Evolutionary conservation across 2,888 invertebrate species (phyloP).

Genomic region (Saturnia japonica): DNA sequence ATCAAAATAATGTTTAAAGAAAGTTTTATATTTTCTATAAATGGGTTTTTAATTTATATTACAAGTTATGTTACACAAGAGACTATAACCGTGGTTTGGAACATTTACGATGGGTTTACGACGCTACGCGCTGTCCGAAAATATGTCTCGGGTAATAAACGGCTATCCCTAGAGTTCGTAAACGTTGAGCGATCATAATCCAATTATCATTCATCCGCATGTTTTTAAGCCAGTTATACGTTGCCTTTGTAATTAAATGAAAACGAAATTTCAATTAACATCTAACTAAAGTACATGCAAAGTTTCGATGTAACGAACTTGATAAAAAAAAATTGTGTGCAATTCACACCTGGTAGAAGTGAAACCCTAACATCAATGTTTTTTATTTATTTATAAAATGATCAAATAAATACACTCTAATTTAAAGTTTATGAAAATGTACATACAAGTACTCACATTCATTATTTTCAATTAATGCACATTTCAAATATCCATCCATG

Average conservation of each 20-base stretch:
- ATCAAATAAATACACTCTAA: no score
- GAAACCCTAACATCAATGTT: no score
- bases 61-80: conserved; percentile 8
- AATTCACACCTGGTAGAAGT: no score
- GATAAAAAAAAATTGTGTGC: no score
- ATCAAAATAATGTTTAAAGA: background rate
- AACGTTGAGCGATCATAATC: conserved; percentile 58
- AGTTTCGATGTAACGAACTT: no score
- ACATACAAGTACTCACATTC: no score
- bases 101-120: conserved; percentile 22
- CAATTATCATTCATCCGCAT: conserved; percentile 61
- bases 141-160: conserved; percentile 52
- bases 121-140: conserved; percentile 19
- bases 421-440: no score
- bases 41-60: conserved; percentile 3
- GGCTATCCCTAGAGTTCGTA: conserved; percentile 42
- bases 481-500: no score
- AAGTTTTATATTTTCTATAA: background rate
- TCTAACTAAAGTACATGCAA: background rate
- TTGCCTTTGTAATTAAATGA: conserved; percentile 24
- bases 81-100: conserved; percentile 16
- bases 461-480: no score
- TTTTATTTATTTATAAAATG: no score
- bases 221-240: conserved; percentile 56
- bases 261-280: background rate